phyloP scores from a whole-genome alignment of 2,113 vertebrate species.

The Rousettus leschenaultii region DNA sequence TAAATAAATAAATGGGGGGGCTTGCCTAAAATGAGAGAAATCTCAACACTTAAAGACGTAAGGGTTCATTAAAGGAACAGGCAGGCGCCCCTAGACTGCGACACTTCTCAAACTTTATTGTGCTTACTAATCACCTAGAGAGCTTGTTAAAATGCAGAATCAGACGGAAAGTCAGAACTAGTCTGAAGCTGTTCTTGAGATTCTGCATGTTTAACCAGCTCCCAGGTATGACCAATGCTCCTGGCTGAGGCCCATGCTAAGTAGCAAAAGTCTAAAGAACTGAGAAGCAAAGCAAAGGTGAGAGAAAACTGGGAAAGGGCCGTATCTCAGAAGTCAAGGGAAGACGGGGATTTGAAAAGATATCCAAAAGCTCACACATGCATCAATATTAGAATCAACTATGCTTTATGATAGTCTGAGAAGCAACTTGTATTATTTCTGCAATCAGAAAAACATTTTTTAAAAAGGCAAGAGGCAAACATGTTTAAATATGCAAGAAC shows the following conservation, averaged over 20 bases:
- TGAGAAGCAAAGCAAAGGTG: neutral
- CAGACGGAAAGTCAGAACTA: neutral
- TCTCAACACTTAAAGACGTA: neutral
- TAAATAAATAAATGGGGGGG: too few relatives aligned
- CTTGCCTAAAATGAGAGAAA: neutral
- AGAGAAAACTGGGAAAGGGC: neutral
- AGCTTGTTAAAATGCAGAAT: neutral
- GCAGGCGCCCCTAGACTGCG: neutral
- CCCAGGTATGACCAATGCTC: neutral
- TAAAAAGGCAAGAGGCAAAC: neutral
- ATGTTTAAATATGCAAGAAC: neutral
- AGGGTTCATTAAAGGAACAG: neutral
- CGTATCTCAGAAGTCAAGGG: neutral
- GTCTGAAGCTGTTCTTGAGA: neutral
- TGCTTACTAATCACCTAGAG: neutral
- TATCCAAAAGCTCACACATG: neutral
- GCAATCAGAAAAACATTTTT: neutral
- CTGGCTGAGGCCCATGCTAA: neutral
- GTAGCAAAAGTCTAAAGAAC: neutral
- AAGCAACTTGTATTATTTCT: neutral
- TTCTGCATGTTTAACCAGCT: neutral
- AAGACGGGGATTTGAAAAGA: neutral
- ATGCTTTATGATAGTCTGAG: neutral
- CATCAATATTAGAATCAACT: neutral
- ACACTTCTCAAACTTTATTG: neutral